Evolutionary conservation across 1,140 invertebrate genomes (phyloP), one percentile per base, ranked within the genome.

Genomic region (Hirudo medicinalis): DNA sequence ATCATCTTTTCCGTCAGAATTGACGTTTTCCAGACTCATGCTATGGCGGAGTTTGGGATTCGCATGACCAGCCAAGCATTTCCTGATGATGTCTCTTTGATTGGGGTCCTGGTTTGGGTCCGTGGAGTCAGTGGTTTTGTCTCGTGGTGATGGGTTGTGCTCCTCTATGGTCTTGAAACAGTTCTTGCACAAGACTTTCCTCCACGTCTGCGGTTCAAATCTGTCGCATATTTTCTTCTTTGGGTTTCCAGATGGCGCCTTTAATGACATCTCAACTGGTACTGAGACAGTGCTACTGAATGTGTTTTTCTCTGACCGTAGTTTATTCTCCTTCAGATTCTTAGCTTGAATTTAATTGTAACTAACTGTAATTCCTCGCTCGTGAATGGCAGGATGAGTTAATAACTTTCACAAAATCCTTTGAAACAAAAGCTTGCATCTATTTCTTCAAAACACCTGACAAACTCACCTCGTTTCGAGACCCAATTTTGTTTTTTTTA

Each of bases 131-230:
- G 57, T 22, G 57, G 69, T 70, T 27, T 22, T 43, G 29, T 40
- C n/a, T 2, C 20, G 15, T n/a, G 17, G 15, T 9, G 22, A 13
- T 19, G 40, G 5, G 15, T 9, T 66, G 66, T 74, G 73, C 53
- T 74, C 70, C 20, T 32, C 43, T 27, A 54, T 19, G 0, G 73
- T 74, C 43, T 69, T 72, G 67, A 82, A 82, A 72, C 81, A 82
- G 72, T 81, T 81, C 72, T 76, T 77, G 75, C 81, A 82, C 36
- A 79, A 71, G 36, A 75, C 79, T 71, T 79, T 80, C 29, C 79
- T 74, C 78, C 79, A 82, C 27, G 78, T 75, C 71, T 81, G 80
- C 2, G 80, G 78, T 74, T 81, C 79, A 74, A 82, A 82, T 29
- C 73, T 76, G n/a, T 70, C 72, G 74, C 81, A 82, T 22, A 55